Evolutionary conservation across 2,113 vertebrate species (phyloP).

Genomic region (Hirundichthys speculiger): DNA sequence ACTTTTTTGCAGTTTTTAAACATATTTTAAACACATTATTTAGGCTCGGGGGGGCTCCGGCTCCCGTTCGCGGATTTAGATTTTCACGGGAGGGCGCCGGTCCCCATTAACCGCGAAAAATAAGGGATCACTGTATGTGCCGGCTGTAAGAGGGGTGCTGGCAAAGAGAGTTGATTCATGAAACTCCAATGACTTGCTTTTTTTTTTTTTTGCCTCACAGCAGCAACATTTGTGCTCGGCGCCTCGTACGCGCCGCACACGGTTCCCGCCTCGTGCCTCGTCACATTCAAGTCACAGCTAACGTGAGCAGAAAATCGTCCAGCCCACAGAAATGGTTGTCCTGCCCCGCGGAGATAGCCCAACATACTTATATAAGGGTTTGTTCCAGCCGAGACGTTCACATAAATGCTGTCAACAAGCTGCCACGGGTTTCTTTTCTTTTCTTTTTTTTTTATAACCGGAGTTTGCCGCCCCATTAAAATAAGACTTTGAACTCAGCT

Average conservation of each 20-base stretch:
- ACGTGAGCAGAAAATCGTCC: not conserved
- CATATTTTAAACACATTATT: too few relatives aligned
- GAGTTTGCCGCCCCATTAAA: conserved; percentile 73
- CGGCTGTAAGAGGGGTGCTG: conserved; percentile 47
- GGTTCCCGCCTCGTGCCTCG: conserved; percentile 1
- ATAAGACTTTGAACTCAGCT: conserved; percentile 58
- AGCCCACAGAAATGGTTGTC: not conserved
- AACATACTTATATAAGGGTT: conserved; percentile 38
- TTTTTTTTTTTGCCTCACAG: conserved; percentile 10
- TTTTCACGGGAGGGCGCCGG: too few relatives aligned
- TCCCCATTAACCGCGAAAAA: too few relatives aligned
- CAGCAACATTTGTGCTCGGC: conserved; percentile 23
- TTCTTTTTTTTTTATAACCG: conserved; percentile 69
- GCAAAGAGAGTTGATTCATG: conserved; percentile 46
- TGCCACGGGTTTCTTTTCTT: too few relatives aligned
- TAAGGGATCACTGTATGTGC: too few relatives aligned
- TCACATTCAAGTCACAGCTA: not conserved
- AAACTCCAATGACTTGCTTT: conserved; percentile 39
- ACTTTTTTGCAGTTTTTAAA: too few relatives aligned
- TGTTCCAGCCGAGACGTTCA: conserved; percentile 37
- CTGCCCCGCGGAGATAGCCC: conserved; percentile 26
- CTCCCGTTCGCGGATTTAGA: too few relatives aligned
- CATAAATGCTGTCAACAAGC: conserved; percentile 48
- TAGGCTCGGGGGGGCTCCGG: too few relatives aligned
- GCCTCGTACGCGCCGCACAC: too few relatives aligned